phyloP scores from a whole-genome alignment of 1,140 invertebrate genomes.

The Listronotus bonariensis region DNA sequence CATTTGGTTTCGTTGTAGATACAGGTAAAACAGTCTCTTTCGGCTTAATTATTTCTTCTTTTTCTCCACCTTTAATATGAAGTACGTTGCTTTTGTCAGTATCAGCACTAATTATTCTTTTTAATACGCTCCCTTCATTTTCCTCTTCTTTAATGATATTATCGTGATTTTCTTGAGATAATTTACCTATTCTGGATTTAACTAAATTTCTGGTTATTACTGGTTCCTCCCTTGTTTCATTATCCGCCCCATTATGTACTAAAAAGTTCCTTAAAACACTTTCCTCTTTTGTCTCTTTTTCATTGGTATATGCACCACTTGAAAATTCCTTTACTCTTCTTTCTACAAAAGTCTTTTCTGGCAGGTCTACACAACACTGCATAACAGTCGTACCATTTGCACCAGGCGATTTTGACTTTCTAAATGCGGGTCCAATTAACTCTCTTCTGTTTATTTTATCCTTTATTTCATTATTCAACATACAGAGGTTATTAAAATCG shows the following conservation, averaged over 20 bases:
- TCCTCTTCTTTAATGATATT: background rate
- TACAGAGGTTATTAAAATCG: constrained; percentile 24
- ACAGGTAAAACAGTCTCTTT: background rate
- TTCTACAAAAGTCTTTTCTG: constrained; percentile 18
- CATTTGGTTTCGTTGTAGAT: background rate
- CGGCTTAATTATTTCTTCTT: background rate
- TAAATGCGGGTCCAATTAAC: constrained; percentile 8
- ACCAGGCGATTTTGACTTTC: constrained; percentile 2
- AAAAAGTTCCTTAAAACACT: background rate
- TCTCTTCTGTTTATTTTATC: constrained; percentile 27
- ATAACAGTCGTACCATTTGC: background rate
- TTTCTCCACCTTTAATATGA: no score
- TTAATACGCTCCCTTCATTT: background rate
- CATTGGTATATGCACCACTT: background rate
- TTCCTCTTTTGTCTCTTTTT: background rate
- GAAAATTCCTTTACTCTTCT: constrained; percentile 25
- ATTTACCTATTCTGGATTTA: constrained; percentile 4
- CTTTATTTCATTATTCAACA: constrained; percentile 24
- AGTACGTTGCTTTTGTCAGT: background rate
- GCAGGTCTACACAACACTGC: constrained; percentile 6
- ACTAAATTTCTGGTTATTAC: constrained; percentile 9
- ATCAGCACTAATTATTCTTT: background rate
- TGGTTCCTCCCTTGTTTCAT: background rate
- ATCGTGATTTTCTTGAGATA: background rate
- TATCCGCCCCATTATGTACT: background rate